These are phyloP conservation scores for Montipora sp. DNA, from an alignment of 64 coral and sea anemone genomes.

Conservation along the genomic window DNA sequence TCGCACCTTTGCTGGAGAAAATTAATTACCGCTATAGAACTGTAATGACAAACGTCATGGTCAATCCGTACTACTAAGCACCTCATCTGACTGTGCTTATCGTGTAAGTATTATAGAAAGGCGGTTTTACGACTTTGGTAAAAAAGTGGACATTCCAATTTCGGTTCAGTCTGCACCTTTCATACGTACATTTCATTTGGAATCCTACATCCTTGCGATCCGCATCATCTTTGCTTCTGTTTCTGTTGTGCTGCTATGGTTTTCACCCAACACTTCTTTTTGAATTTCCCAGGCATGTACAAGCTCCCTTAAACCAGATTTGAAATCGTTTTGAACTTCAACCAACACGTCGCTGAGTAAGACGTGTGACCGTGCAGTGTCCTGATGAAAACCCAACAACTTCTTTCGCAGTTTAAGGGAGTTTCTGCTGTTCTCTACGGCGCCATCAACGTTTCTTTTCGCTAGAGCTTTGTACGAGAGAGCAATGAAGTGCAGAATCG, in stretches of 20 bases:
- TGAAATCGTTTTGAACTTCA: neutral
- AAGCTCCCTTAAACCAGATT: neutral
- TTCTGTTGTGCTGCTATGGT: neutral
- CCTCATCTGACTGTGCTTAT: no score
- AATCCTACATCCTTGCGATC: no score
- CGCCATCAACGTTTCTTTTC: neutral
- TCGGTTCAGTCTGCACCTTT: no score
- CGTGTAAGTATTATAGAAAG: no score
- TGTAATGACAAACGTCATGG: no score
- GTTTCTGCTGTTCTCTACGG: neutral
- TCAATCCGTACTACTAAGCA: no score
- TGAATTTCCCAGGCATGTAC: conserved; percentile 10
- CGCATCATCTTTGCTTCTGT: neutral
- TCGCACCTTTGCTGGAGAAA: no score
- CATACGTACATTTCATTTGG: no score
- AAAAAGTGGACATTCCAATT: no score
- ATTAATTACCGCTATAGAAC: no score
- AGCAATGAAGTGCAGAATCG: conserved; percentile 19
- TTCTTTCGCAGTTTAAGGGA: conserved; percentile 22
- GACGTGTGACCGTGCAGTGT: conserved; percentile 43
- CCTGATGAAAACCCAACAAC: conserved; percentile 54
- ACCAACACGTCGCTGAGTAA: conserved; percentile 6
- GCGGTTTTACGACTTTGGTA: no score
- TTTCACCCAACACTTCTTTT: neutral
- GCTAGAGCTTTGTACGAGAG: neutral